phyloP scores from a whole-genome alignment of 2,113 vertebrate genomes.

The Oreotrochilus melanogaster region DNA sequence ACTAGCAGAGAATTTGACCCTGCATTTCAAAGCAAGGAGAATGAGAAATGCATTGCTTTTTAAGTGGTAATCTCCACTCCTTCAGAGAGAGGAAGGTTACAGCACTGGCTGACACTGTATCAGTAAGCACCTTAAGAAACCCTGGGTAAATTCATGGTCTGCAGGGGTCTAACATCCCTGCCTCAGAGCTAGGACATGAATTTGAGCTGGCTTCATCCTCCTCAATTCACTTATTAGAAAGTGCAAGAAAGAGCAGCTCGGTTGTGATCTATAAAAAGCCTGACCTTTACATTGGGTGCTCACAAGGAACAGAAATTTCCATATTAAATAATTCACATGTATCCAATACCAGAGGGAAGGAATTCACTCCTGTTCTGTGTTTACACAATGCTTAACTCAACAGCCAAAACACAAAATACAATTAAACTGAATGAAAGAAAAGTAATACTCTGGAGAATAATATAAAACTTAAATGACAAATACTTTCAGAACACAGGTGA shows the following conservation, averaged over 20 bases:
- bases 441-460: not conserved
- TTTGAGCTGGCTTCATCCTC: not conserved
- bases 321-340: not conserved
- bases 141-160: not conserved
- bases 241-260: not conserved
- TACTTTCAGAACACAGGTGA: not conserved
- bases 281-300: not conserved
- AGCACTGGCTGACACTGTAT: not conserved
- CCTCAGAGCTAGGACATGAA: not conserved
- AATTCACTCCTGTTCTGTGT: not conserved
- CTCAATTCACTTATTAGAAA: not conserved
- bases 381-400: not conserved
- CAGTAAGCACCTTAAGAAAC: not conserved
- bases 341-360: not conserved
- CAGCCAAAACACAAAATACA: not conserved
- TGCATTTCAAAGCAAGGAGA: not conserved
- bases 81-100: not conserved
- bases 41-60: not conserved
- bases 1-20: accelerated
- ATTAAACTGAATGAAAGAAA: not conserved
- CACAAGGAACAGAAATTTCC: not conserved
- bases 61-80: not conserved
- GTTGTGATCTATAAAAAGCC: not conserved
- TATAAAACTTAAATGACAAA: not conserved
- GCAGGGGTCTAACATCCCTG: not conserved